Evolutionary conservation across 92 coral and sea anemone genomes (phyloP).

Genomic region (Porites divaricata): DNA sequence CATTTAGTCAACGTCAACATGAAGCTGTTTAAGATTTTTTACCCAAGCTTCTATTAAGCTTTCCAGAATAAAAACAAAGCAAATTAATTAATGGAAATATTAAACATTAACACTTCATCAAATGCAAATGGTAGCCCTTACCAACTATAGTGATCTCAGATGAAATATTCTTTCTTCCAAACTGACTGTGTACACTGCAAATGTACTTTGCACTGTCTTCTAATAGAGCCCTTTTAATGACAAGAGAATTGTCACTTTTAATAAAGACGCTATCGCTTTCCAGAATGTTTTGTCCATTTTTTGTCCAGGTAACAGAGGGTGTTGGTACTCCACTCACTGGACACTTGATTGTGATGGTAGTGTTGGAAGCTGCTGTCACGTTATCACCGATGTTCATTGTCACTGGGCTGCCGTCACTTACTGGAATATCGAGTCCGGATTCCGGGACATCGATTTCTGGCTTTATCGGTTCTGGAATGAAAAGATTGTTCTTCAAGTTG

Average conservation of each 20-base stretch:
- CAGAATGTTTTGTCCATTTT: constrained; percentile 49
- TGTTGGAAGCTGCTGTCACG: constrained; percentile 60
- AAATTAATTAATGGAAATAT: too few relatives aligned
- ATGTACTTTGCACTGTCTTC: constrained; percentile 63
- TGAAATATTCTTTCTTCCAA: constrained; percentile 53
- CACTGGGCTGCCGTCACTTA: constrained; percentile 63
- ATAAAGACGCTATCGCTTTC: constrained; percentile 36
- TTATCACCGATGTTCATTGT: constrained; percentile 79
- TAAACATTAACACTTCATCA: too few relatives aligned
- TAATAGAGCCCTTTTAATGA: constrained; percentile 1
- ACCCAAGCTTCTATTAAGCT: too few relatives aligned
- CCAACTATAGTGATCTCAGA: constrained; percentile 53
- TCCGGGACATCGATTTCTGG: constrained; percentile 34
- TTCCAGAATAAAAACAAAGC: too few relatives aligned
- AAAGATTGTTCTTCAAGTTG: too few relatives aligned
- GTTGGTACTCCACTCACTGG: constrained; percentile 74
- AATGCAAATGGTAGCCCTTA: background rate
- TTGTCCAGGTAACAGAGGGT: constrained; percentile 64
- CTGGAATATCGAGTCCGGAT: constrained; percentile 33
- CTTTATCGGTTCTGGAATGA: constrained; percentile 34
- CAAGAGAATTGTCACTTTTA: constrained; percentile 39
- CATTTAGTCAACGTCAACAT: too few relatives aligned
- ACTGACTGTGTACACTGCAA: constrained; percentile 58
- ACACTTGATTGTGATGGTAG: constrained; percentile 75
- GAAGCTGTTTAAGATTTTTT: too few relatives aligned